Conservation (phyloP, 2,797 vertebrate species). For the Serranus cabrilla region DNA sequence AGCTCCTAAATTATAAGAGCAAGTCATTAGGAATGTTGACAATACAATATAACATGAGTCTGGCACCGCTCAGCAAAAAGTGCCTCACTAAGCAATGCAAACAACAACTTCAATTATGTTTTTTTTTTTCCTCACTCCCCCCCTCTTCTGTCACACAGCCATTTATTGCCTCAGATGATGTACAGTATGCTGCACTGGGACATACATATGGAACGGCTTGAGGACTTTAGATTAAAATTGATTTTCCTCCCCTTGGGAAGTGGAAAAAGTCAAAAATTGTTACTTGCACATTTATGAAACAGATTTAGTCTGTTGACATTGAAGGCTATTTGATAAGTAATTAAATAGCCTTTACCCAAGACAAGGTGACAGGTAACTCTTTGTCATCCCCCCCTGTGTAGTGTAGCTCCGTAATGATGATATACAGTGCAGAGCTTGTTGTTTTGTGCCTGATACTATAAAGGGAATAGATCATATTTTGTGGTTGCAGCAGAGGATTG, state of each 20-base stretch:
- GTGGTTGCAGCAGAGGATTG: conserved; percentile 40
- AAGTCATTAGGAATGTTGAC: conserved; percentile 86
- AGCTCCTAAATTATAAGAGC: conserved; percentile 81
- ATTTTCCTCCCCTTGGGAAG: conserved; percentile 96
- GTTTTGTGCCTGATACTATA: conserved; percentile 82
- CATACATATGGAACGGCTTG: conserved; percentile 90
- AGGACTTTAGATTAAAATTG: conserved; percentile 98
- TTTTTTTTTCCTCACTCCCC: conserved; percentile 41
- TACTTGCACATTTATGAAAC: conserved; percentile 97
- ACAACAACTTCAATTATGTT: conserved; percentile 83
- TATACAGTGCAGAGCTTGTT: conserved; percentile 87
- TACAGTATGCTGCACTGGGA: conserved; percentile 89
- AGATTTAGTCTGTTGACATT: conserved; percentile 97
- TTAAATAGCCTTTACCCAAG: conserved; percentile 95
- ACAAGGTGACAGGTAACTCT: conserved; percentile 96
- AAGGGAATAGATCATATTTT: conserved; percentile 72
- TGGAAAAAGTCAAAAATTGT: conserved; percentile 94
- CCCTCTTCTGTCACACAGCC: conserved; percentile 76
- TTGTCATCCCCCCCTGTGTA: conserved; percentile 84
- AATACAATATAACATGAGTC: conserved; percentile 80
- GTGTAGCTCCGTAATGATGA: conserved; percentile 90
- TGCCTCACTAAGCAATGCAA: conserved; percentile 82
- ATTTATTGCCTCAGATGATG: conserved; percentile 92
- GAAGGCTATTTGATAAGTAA: conserved; percentile 98
- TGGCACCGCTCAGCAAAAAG: conserved; percentile 80